These are phyloP conservation scores for Orchestes rusci DNA, from an alignment of 2,888 invertebrate genomes.

Conservation along the genomic window DNA sequence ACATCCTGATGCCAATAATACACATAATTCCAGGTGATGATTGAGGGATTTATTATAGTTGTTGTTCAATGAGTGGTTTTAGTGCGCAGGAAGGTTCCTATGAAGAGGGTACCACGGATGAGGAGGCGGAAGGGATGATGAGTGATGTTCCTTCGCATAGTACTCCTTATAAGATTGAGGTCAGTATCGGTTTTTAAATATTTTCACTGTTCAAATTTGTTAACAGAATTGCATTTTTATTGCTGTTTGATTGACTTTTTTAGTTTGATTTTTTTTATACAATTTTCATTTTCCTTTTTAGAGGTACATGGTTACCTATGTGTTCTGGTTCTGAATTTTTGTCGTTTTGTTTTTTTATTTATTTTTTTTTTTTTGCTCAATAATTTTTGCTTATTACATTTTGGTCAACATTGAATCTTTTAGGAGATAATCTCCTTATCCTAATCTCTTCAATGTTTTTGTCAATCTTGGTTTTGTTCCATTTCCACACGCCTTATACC, in stretches of 20 bases:
- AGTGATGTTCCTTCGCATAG: constrained; percentile 44
- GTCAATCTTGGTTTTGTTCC: too few relatives aligned
- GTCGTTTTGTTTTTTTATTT: too few relatives aligned
- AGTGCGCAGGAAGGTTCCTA: constrained; percentile 36
- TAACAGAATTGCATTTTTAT: too few relatives aligned
- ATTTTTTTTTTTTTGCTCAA: too few relatives aligned
- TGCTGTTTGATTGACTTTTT: not conserved
- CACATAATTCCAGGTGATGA: not conserved
- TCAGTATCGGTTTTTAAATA: not conserved
- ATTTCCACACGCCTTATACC: too few relatives aligned
- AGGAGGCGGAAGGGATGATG: constrained; percentile 45
- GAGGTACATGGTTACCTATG: not conserved
- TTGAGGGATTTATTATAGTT: not conserved
- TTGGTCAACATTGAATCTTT: too few relatives aligned
- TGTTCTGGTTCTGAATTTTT: too few relatives aligned
- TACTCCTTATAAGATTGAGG: constrained; percentile 7
- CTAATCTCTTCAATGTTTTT: too few relatives aligned
- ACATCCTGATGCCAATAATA: constrained; percentile 36
- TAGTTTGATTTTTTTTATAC: not conserved
- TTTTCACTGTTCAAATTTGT: too few relatives aligned
- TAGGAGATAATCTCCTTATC: too few relatives aligned
- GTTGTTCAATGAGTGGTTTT: too few relatives aligned
- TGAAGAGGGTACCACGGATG: constrained; percentile 44
- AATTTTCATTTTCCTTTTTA: not conserved
- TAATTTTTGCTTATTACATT: too few relatives aligned